phyloP scores from a whole-genome alignment of 2,888 invertebrate genomes.

The Eupithecia subumbrata region DNA sequence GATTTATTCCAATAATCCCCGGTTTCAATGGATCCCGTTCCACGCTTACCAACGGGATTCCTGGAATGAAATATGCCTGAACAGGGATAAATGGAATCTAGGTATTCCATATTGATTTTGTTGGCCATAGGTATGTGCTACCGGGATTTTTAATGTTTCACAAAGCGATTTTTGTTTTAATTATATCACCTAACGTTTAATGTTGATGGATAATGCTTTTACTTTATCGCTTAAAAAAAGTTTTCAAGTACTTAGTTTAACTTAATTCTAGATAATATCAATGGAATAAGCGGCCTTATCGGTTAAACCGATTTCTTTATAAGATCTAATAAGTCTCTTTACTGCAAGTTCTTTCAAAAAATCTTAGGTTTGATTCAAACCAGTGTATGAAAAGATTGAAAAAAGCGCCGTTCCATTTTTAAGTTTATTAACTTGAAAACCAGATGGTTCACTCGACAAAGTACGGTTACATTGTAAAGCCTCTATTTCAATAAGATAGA shows the following conservation, averaged over 20 bases:
- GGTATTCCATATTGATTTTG: constrained; percentile 25
- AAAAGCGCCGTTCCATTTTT: background rate
- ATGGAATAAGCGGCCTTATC: background rate
- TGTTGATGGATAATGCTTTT: background rate
- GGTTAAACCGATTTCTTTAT: background rate
- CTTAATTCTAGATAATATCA: background rate
- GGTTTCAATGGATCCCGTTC: constrained; percentile 7
- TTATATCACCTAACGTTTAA: background rate
- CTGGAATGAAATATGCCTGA: constrained; percentile 11
- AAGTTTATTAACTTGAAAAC: background rate
- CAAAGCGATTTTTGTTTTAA: background rate
- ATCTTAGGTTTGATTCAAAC: background rate
- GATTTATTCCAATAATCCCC: constrained; percentile 13
- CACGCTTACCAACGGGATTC: constrained; percentile 7
- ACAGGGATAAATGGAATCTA: constrained; percentile 13
- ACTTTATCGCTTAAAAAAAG: background rate
- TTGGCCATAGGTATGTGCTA: constrained; percentile 11
- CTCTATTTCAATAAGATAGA: constrained; percentile 2
- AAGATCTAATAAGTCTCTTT: background rate
- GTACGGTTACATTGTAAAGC: background rate
- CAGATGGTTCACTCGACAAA: background rate
- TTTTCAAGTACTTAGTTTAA: background rate
- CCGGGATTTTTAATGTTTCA: background rate
- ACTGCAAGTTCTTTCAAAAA: background rate
- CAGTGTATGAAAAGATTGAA: background rate